Conservation (phyloP, 64 coral and sea anemone genomes). For the Astreopora myriophthalma region DNA sequence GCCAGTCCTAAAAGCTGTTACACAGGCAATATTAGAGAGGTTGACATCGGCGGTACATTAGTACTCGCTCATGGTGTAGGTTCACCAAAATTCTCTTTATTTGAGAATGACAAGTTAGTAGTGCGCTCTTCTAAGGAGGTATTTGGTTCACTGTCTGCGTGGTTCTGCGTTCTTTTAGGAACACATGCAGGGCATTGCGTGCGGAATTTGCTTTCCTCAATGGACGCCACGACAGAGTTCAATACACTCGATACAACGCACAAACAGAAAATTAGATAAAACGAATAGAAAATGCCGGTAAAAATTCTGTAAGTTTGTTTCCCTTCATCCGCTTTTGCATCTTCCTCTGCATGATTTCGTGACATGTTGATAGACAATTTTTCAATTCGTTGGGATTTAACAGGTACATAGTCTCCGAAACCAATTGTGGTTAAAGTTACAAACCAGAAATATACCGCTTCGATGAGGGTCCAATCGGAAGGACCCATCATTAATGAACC, state of each 20-base stretch:
- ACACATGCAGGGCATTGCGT: constrained; percentile 8
- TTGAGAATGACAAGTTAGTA: background rate
- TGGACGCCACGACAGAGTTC: constrained; percentile 26
- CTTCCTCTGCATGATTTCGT: background rate
- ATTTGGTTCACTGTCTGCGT: background rate
- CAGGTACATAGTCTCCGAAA: constrained; percentile 70
- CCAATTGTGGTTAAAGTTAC: constrained; percentile 80
- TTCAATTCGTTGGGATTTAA: background rate
- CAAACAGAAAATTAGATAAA: constrained; percentile 11
- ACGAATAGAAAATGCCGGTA: background rate
- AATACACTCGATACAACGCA: constrained; percentile 65
- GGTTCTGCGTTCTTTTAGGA: background rate
- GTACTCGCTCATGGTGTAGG: too few relatives aligned
- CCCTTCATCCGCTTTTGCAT: background rate
- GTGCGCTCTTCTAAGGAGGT: background rate
- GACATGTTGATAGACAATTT: background rate
- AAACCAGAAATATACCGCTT: constrained; percentile 77
- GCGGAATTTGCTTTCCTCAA: constrained; percentile 34
- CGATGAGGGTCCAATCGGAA: background rate
- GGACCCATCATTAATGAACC: background rate
- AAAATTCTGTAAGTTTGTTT: background rate
- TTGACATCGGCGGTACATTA: too few relatives aligned
- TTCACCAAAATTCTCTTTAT: background rate
- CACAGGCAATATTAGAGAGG: too few relatives aligned
- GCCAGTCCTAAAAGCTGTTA: too few relatives aligned